A percentile compares a stretch with the other conserved stretches of the same genome.
phyloP scores from a whole-genome alignment of 2,113 vertebrate species.

The Macaca fascicularis region DNA sequence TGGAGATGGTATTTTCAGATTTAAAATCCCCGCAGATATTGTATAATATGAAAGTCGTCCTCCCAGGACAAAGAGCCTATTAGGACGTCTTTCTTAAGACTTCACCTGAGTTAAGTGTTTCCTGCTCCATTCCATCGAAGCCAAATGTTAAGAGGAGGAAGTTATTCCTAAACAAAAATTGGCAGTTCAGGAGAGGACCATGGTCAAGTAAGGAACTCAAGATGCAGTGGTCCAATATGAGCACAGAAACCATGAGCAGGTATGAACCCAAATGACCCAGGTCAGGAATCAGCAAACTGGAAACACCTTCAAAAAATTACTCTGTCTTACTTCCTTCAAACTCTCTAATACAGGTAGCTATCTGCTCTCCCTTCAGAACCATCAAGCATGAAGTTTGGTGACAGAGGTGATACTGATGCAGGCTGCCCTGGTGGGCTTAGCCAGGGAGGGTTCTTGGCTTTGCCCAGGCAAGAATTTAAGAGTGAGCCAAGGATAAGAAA shows the following conservation, averaged over 20 bases:
- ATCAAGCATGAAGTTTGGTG: background rate
- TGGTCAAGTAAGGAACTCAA: background rate
- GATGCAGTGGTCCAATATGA: background rate
- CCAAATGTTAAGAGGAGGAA: background rate
- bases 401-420: background rate
- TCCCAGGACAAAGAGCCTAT: slow-evolving; percentile 20
- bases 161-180: background rate
- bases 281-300: background rate
- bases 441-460: too few relatives aligned
- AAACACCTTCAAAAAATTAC: background rate
- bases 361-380: background rate
- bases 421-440: too few relatives aligned
- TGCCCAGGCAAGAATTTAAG: too few relatives aligned
- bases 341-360: background rate
- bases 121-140: background rate
- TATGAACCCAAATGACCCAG: background rate
- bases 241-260: background rate
- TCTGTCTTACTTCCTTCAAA: background rate
- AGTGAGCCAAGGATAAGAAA: too few relatives aligned
- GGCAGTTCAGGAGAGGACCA: background rate
- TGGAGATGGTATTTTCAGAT: slow-evolving; percentile 54
- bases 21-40: slow-evolving; percentile 18
- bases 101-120: background rate
- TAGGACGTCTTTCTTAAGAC: background rate
- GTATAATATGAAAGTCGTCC: slow-evolving; percentile 55